phyloP scores from a whole-genome alignment of 2,797 vertebrate species.

The Adelosebastes latens region DNA sequence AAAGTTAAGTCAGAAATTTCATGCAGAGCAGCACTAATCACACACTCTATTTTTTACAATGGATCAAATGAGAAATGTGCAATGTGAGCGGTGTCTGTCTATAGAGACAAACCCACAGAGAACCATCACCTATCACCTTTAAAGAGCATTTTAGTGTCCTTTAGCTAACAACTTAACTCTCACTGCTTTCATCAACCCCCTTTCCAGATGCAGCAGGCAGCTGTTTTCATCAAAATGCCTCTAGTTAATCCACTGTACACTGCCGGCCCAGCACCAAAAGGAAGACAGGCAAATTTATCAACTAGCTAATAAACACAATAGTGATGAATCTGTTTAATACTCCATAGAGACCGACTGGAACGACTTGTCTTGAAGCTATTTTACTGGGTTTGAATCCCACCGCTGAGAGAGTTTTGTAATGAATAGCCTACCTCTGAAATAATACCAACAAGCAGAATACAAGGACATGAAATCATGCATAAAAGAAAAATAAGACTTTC shows the following conservation, averaged over 20 bases:
- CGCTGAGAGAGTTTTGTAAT: too few species aligned
- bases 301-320: background rate
- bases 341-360: background rate
- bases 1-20: too few species aligned
- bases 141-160: too few species aligned
- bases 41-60: background rate
- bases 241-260: too few species aligned
- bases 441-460: background rate
- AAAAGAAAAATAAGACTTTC: background rate
- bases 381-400: background rate
- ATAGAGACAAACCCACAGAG: background rate
- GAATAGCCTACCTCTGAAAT: background rate
- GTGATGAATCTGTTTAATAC: background rate
- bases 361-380: background rate
- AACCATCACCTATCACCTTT: background rate
- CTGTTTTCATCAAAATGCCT: too few species aligned
- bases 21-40: background rate
- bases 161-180: background rate
- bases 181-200: background rate
- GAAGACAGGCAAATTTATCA: background rate
- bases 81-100: background rate
- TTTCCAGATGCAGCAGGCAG: background rate
- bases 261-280: background rate
- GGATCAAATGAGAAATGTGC: background rate
- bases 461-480: background rate